Base-by-base conservation (phyloP, 2,888 invertebrate species). In the Holacanthella duospinosa region DNA sequence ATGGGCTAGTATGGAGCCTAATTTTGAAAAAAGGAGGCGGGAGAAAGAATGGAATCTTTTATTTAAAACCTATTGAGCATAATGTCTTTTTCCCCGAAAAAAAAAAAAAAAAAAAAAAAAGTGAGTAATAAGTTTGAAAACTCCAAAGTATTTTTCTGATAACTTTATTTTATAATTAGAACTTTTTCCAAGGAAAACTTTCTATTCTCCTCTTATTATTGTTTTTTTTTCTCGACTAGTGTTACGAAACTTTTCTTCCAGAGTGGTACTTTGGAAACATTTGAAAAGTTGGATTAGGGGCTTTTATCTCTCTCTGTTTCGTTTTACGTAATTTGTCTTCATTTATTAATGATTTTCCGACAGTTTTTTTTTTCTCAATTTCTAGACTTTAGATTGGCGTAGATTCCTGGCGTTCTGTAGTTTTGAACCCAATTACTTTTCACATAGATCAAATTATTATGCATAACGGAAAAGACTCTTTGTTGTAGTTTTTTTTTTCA, bases 1-100 rank as follows among this genome's bases (percentile, higher is more conserved):
- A 65, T 62, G 62, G 62, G 62, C 59, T 36, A 53, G 48, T 55
- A 64, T 60, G 62, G 59, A 61, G 63, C n/a, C 36, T 36, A 36
- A 36, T 36, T 36, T 36, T 36, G 6, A 36, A 9, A 36, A 36
- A 62, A 65, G 59, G 61, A 61, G 43, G 61, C 55, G 57, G 56
- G 61, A 61, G 59, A 53, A 60, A 60, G 55, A 36, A 43, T 43
- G 16, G 16, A 36, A 36, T 36, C 36, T 36, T 36, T 36, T 36
- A 36, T 36, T 36, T 36, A 36, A 16, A 16, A 36, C 36, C 9
- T 36, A 36, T 36, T 36, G 36, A 36, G 36, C 6, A 6, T 36
- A 36, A 36, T 36, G 9, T 36, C 36, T 16, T 16, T 36, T 9
- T 28, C 36, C 59, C 63, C 25, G 26, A 55, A n/a, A 44, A 43